Evolutionary conservation across 1,140 invertebrate genomes (phyloP).

Genomic region (Portunus trituberculatus): DNA sequence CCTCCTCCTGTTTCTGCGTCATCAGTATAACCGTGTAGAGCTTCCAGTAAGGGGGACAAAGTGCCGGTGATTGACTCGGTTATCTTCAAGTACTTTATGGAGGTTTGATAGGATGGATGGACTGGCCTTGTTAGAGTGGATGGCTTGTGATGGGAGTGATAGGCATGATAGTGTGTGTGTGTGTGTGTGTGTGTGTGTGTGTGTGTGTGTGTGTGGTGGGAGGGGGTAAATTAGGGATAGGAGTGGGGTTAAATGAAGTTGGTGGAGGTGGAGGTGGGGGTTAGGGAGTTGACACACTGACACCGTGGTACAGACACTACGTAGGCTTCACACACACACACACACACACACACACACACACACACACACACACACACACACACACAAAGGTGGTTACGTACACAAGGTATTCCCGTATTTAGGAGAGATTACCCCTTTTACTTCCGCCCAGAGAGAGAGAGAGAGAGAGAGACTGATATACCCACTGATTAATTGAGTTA

Average conservation of each 20-base stretch:
- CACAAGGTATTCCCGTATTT: not conserved
- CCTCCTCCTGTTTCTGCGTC: not conserved
- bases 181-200: not conserved
- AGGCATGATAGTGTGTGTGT: not conserved
- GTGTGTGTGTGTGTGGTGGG: not conserved
- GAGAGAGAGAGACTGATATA: not conserved
- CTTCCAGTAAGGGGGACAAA: not conserved
- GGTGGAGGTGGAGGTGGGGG: not conserved
- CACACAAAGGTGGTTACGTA: not conserved
- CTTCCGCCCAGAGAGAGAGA: conserved; percentile 7
- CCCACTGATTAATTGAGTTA: not conserved
- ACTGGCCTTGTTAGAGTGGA: not conserved
- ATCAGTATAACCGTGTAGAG: not conserved
- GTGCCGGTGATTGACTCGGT: not conserved
- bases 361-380: conserved; percentile 20
- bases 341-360: conserved; percentile 18
- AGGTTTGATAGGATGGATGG: not conserved
- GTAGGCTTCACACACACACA: not conserved
- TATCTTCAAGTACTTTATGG: not conserved
- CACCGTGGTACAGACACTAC: not conserved
- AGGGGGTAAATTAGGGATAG: not conserved
- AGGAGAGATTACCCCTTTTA: not conserved
- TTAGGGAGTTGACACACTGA: not conserved
- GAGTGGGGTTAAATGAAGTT: not conserved
- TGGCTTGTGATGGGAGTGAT: not conserved